Base-by-base conservation (phyloP, 2,113 vertebrate species). In the Ancistrus triradiatus region DNA sequence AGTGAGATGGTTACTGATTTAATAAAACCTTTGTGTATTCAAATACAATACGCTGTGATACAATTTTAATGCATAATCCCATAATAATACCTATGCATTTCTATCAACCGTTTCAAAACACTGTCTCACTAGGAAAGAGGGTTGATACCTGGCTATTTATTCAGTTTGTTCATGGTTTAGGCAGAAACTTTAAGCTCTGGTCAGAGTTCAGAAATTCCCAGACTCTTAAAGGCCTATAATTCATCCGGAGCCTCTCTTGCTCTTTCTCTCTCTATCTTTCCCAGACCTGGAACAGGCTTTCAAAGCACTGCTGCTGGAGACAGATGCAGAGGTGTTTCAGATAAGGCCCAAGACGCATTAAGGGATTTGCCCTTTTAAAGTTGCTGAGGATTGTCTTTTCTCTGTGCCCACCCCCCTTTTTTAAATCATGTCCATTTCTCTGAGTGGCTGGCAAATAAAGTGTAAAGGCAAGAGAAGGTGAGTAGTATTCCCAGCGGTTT, bases 291-390 rank as follows among this genome's bases (percentile, higher is more conserved):
- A 42, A 42, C 38, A 42, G 81, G 79, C 84, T 84, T 88, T 90
- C 84, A 88, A 88, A 87, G 84, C 81, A 81, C 77, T 70, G 79
- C 77, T 81, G 80, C 81, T 81, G 81, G 83, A 90, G 88, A 86
- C 86, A 88, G 85, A 87, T 84, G 87, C 86, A 80, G 86, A 88
- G 86, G 86, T 88, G 88, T 89, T 88, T 88, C 82, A 87, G 88
- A 90, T 89, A 89, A 89, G 85, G 88, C 81, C 85, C 85, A 80
- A 85, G 84, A 87, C 77, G 86, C 82, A 89, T 90, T 88, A 90
- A 90, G 80, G 85, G 88, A 86, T 89, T 87, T 86, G 38, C 83
- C 77, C 73, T 84, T 86, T 88, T 85, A 84, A 86, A 84, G 83
- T 82, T 76, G 76, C 75, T 78, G 77, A 59, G 44, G 53, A 51